Base-by-base conservation (phyloP, 2,888 invertebrate genomes). In the Leptogaster cylindrica region DNA sequence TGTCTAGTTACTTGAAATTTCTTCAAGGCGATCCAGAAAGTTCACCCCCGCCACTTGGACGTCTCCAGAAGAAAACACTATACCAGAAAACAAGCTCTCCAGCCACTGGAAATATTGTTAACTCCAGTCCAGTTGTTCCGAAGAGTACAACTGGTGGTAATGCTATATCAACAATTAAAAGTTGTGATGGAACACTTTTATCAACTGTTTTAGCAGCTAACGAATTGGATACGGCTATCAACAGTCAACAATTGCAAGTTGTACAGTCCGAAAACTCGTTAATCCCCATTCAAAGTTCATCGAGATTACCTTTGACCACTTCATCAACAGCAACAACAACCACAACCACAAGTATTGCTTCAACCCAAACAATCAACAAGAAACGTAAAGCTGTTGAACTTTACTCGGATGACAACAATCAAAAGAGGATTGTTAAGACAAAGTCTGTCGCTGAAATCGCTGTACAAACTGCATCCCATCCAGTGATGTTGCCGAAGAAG, bases 1-100 rank as follows among this genome's bases (percentile, higher is more conserved):
- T 92, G 91, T 91, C 89, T 77, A 92, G 92, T 81, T 93, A 92
- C 81, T 84, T 92, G 73, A 92, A 92, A 81, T 93, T 93, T 81
- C 82, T 91, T 72, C 89, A 90, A 82, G 92, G 92, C 72, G 92
- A 92, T 78, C 85, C 91, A 46, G 92, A 92, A 73, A 88, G 89
- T 48, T 91, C 92, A 71, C 91, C 92, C 18, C 91, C 92, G 64
- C 90, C 91, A 2, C 85, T 78, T 33, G 50, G 87, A 73, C 12
- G 12, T 33, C 12, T 10, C 8, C 36, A n/a, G 71, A 84, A 89
- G 74, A 89, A 89, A 77, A 84, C 87, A 23, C 84, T 87, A 1
- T 89, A 88, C 88, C 68, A 68, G 16, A 66, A 66, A 36, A 28
- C 31, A 3, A 25, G n/a, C n/a, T n/a, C 7, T 27, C 39, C 10